phyloP scores from a whole-genome alignment of 23 tunicate species.

The Aplidium turbinatum region DNA sequence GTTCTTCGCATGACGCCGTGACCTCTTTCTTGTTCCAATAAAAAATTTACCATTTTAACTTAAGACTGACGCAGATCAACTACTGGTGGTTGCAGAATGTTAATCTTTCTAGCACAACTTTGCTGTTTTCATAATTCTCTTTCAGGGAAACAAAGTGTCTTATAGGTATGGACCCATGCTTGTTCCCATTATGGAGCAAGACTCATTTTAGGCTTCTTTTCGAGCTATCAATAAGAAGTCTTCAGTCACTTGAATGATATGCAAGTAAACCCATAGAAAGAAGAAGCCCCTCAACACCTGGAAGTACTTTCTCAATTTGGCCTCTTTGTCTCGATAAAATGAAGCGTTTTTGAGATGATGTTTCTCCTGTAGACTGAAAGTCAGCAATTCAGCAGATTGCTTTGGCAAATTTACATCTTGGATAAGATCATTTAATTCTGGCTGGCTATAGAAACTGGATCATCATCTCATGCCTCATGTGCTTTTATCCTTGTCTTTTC shows the following conservation, averaged over 20 bases:
- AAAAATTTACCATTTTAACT: conserved; percentile 32
- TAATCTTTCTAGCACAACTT: conserved; percentile 35
- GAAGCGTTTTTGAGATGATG: conserved; percentile 32
- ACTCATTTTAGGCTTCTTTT: conserved; percentile 25
- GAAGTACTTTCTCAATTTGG: conserved; percentile 23
- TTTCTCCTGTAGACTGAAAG: conserved; percentile 33
- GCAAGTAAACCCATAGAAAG: conserved; percentile 29
- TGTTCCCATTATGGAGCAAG: conserved; percentile 31
- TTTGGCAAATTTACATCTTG: conserved; percentile 1
- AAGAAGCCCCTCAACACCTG: conserved; percentile 37
- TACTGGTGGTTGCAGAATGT: conserved; percentile 29
- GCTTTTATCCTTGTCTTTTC: background rate
- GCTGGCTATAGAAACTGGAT: background rate
- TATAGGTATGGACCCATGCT: conserved; percentile 28
- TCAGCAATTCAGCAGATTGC: conserved; percentile 42
- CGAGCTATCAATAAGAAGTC: conserved; percentile 36
- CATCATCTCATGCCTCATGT: background rate
- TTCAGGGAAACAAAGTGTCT: conserved; percentile 25
- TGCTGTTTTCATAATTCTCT: conserved; percentile 26
- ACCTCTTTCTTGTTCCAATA: conserved; percentile 31
- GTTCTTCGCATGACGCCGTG: conserved; percentile 17
- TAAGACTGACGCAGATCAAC: background rate
- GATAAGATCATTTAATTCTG: background rate
- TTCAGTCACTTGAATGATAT: conserved; percentile 19
- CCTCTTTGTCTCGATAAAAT: conserved; percentile 26